These are phyloP conservation scores for Cybosia mesomella DNA, from an alignment of 2,888 invertebrate species.

Conservation along the genomic window DNA sequence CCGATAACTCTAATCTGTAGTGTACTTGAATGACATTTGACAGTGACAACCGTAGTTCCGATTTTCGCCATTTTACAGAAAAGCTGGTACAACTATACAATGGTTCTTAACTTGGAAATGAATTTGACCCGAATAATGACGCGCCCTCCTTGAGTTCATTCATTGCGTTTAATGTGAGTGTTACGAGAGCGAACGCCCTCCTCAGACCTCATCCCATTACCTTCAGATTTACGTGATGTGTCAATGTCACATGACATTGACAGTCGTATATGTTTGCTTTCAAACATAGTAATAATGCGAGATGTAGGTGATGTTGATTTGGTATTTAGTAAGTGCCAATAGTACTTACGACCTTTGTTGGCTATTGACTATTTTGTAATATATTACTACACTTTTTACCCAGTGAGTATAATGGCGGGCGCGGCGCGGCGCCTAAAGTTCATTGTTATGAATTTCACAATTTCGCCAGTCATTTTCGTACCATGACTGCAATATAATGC, in stretches of 20 bases:
- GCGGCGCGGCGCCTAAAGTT: slow-evolving; percentile 43
- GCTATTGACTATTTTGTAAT: slow-evolving; percentile 5
- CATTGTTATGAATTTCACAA: slow-evolving; percentile 54
- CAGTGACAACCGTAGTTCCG: too few relatives aligned
- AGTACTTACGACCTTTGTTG: not conserved
- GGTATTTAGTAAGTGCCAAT: not conserved
- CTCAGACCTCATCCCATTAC: slow-evolving; percentile 40
- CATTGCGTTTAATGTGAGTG: slow-evolving; percentile 58
- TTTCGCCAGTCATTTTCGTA: slow-evolving; percentile 54
- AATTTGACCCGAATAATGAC: slow-evolving; percentile 64
- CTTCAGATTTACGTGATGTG: slow-evolving; percentile 41
- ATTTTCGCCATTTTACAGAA: not conserved
- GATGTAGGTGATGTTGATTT: not conserved
- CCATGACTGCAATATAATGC: slow-evolving; percentile 56
- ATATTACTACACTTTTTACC: slow-evolving; percentile 42
- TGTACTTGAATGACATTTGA: too few relatives aligned
- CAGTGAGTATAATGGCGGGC: slow-evolving; percentile 37
- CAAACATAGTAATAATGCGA: slow-evolving; percentile 23
- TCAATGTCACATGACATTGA: slow-evolving; percentile 42
- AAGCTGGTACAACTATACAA: slow-evolving; percentile 54
- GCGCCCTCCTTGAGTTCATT: slow-evolving; percentile 55
- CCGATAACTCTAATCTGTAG: too few relatives aligned
- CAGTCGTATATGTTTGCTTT: slow-evolving; percentile 32
- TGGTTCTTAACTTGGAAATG: slow-evolving; percentile 61
- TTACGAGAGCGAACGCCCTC: slow-evolving; percentile 57